phyloP scores from a whole-genome alignment of 2,113 vertebrate genomes.

The Myotis lucifugus region DNA sequence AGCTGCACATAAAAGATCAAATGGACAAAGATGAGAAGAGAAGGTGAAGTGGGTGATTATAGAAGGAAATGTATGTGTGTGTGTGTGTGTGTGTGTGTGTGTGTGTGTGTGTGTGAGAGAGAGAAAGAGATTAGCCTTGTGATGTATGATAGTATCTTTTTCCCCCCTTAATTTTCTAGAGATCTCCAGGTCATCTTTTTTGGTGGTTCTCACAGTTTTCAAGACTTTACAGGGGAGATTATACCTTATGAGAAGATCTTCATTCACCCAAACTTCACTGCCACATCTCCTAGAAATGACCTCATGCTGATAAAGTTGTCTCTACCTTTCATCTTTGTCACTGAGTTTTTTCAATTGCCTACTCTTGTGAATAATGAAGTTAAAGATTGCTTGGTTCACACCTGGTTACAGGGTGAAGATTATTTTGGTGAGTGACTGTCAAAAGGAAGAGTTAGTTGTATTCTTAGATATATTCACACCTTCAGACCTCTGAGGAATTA shows the following conservation, averaged over 20 bases:
- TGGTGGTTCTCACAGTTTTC: background rate
- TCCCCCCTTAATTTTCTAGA: background rate
- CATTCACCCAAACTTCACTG: constrained; percentile 31
- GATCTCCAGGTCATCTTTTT: constrained; percentile 34
- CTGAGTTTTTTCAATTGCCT: background rate
- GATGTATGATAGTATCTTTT: background rate
- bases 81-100: background rate
- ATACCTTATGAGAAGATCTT: constrained; percentile 51
- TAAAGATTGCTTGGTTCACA: constrained; percentile 3
- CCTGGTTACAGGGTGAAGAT: background rate
- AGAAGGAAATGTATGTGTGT: background rate
- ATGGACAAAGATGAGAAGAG: background rate
- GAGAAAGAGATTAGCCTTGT: background rate
- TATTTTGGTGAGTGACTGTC: constrained; percentile 29
- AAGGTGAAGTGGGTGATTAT: background rate
- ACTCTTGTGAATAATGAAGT: background rate
- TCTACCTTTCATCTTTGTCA: background rate
- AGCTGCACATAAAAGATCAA: background rate
- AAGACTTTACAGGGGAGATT: background rate
- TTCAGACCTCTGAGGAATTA: background rate
- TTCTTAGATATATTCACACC: background rate
- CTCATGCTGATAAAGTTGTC: constrained; percentile 58
- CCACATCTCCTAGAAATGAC: constrained; percentile 45
- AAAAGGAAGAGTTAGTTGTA: background rate
- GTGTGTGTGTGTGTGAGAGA: no score